These are phyloP conservation scores for Solea solea DNA, from an alignment of 2,113 vertebrate species.

Conservation along the genomic window DNA sequence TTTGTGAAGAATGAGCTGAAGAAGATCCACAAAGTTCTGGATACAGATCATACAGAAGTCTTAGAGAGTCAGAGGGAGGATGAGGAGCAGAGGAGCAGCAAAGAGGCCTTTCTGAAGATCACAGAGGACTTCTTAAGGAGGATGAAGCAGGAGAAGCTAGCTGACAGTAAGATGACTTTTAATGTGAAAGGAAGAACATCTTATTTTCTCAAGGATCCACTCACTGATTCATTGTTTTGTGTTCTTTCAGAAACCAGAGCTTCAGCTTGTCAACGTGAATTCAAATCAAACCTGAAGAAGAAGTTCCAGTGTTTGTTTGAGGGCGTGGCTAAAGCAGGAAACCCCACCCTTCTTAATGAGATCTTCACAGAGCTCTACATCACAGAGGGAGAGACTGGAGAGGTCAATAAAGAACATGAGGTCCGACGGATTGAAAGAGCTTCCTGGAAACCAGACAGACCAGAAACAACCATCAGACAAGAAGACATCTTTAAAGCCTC, in stretches of 20 bases:
- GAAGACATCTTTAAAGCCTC: neutral
- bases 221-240: too few species aligned
- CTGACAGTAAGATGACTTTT: slow-evolving; percentile 27
- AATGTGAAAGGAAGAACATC: too few species aligned
- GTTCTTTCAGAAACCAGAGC: neutral
- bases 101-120: slow-evolving; percentile 38
- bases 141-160: slow-evolving; percentile 34
- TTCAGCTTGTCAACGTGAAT: neutral
- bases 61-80: neutral
- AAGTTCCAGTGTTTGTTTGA: too few species aligned
- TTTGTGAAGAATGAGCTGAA: slow-evolving; percentile 34
- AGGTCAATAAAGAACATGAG: slow-evolving; percentile 28
- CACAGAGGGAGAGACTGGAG: slow-evolving; percentile 20
- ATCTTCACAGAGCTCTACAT: slow-evolving; percentile 1
- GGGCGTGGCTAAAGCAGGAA: too few species aligned
- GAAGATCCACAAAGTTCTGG: slow-evolving; percentile 2
- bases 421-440: slow-evolving; percentile 33
- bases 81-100: slow-evolving; percentile 29
- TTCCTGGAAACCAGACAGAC: slow-evolving; percentile 1
- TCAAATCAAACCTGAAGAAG: neutral
- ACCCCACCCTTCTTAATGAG: too few species aligned
- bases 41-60: slow-evolving; percentile 4
- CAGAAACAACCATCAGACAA: neutral
- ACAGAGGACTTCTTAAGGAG: slow-evolving; percentile 24
- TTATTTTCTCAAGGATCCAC: too few species aligned